phyloP scores from a whole-genome alignment of 2,797 vertebrate species.

The Megaceryle alcyon region DNA sequence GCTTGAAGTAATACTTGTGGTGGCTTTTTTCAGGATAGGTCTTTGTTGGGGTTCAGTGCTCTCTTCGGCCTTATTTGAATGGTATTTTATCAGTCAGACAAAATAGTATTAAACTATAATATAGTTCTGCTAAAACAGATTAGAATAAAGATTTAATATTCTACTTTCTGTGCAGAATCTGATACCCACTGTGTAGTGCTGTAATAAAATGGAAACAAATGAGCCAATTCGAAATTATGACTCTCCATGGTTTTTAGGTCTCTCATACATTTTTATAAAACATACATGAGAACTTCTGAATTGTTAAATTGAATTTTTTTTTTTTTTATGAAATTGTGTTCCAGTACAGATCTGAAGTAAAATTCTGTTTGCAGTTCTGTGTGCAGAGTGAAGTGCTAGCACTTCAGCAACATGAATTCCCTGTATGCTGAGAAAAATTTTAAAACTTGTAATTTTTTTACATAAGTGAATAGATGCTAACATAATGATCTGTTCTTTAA shows the following conservation, averaged over 20 bases:
- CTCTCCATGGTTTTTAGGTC: slow-evolving; percentile 76
- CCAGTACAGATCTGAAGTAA: slow-evolving; percentile 2
- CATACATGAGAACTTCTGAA: slow-evolving; percentile 70
- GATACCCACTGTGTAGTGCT: slow-evolving; percentile 70
- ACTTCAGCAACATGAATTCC: neutral
- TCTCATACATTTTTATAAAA: slow-evolving; percentile 81
- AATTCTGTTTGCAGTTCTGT: neutral
- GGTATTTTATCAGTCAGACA: slow-evolving; percentile 76
- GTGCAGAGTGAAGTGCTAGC: neutral
- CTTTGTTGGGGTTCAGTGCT: slow-evolving; percentile 61
- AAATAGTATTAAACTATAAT: slow-evolving; percentile 79
- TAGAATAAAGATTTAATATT: slow-evolving; percentile 81
- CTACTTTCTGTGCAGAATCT: slow-evolving; percentile 71
- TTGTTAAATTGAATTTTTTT: slow-evolving; percentile 72
- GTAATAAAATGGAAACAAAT: slow-evolving; percentile 80
- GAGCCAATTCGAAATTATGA: slow-evolving; percentile 76
- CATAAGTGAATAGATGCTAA: neutral
- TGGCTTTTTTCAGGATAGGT: neutral
- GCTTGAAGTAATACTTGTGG: slow-evolving; percentile 11
- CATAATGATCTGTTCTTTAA: neutral
- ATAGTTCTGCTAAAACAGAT: slow-evolving; percentile 78
- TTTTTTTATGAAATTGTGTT: slow-evolving; percentile 52
- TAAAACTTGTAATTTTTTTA: neutral
- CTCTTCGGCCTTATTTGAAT: slow-evolving; percentile 75
- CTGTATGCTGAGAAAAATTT: neutral